Percentiles rank a stretch among this genome's conserved stretches.
Conservation (phyloP, 1,140 invertebrate genomes). For the Aricia agestis region DNA sequence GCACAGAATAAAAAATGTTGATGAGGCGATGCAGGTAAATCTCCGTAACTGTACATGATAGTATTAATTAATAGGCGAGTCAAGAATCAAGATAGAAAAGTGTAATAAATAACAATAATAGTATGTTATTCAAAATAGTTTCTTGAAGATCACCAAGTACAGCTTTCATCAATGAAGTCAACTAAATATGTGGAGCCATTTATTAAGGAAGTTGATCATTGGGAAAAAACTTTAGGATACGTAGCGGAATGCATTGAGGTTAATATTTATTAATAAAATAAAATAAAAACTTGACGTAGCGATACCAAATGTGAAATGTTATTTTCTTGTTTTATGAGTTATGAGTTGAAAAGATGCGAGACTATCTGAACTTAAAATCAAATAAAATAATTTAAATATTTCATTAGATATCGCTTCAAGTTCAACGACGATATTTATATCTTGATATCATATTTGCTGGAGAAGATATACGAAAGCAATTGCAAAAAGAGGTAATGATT, state of each 20-base stretch:
- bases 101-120: neutral
- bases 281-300: neutral
- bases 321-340: too few species aligned
- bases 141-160: slow-evolving; percentile 85
- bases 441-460: slow-evolving; percentile 90
- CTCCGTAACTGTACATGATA: neutral
- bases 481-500: slow-evolving; percentile 85
- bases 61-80: neutral
- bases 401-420: slow-evolving; percentile 78
- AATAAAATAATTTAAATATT: too few species aligned
- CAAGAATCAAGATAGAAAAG: neutral
- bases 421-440: slow-evolving; percentile 89
- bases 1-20: slow-evolving; percentile 80
- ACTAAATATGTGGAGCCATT: slow-evolving; percentile 92
- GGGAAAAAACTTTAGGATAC: slow-evolving; percentile 87
- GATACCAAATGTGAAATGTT: too few species aligned
- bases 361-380: too few species aligned
- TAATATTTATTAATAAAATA: slow-evolving; percentile 8
- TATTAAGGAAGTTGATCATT: slow-evolving; percentile 85
- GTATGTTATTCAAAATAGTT: slow-evolving; percentile 42
- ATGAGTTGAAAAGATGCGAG: too few species aligned
- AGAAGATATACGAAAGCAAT: slow-evolving; percentile 89
- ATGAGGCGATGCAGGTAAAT: slow-evolving; percentile 81
- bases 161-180: slow-evolving; percentile 88
- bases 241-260: slow-evolving; percentile 87